Conservation (phyloP, 2,113 vertebrate genomes). For the Callaeas wilsoni region DNA sequence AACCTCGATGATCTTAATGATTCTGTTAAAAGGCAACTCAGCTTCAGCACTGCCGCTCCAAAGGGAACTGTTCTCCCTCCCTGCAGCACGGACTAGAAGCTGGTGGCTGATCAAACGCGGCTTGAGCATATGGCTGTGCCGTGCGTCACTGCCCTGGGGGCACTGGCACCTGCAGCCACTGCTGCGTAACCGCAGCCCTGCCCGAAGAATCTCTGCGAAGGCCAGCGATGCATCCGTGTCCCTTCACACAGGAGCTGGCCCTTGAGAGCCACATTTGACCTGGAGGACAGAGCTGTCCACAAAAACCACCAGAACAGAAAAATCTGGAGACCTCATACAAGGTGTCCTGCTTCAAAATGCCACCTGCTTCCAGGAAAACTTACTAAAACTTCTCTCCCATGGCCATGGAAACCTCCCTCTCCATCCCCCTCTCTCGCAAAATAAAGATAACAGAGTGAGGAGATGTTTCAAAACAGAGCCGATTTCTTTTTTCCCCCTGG, state of each 20-base stretch:
- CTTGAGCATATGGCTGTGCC: not conserved
- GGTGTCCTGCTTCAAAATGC: not conserved
- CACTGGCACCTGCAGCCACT: not conserved
- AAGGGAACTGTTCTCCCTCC: not conserved
- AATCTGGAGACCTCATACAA: not conserved
- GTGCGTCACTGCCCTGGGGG: not conserved
- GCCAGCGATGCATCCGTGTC: accelerated
- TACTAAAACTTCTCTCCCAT: not conserved
- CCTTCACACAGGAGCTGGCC: not conserved
- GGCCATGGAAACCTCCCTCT: not conserved
- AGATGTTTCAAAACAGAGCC: not conserved
- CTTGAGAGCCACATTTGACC: not conserved
- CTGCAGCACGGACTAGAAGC: accelerated
- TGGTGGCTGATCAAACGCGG: not conserved
- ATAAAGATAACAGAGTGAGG: not conserved
- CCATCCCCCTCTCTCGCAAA: accelerated
- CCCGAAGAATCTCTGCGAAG: not conserved
- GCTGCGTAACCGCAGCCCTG: not conserved
- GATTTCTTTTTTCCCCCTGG: not conserved
- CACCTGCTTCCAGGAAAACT: not conserved
- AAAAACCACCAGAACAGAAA: not conserved
- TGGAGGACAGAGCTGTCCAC: not conserved
- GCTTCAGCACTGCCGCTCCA: not conserved
- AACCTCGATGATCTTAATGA: not conserved
- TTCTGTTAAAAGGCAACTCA: not conserved